Conservation (phyloP, 2,888 invertebrate genomes). For the Lepidocyrtinus sp. region DNA sequence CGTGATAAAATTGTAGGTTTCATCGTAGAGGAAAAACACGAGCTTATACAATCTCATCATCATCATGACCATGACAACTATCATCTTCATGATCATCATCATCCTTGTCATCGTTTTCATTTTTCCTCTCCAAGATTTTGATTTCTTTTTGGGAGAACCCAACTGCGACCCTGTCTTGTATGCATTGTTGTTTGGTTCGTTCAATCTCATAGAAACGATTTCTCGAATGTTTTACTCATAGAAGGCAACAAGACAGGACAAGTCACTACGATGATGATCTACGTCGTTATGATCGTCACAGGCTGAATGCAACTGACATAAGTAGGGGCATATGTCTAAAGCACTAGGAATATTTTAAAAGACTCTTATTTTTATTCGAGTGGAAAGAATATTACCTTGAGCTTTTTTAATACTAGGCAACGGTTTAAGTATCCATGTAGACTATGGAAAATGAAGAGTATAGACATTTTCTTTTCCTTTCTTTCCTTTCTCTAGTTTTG, state of each 20-base stretch:
- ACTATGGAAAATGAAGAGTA: background rate
- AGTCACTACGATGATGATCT: background rate
- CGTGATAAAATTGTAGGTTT: no score
- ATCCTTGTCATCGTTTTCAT: background rate
- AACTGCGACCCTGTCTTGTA: background rate
- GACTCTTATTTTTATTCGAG: background rate
- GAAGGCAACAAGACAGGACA: background rate
- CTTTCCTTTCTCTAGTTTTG: background rate
- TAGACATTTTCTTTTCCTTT: background rate
- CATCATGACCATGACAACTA: constrained; percentile 13
- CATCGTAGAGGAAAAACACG: no score
- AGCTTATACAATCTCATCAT: no score
- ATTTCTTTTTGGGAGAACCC: background rate
- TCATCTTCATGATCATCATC: background rate
- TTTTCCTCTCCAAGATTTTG: constrained; percentile 4
- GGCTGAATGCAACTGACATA: background rate
- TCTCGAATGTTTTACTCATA: background rate
- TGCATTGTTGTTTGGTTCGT: background rate
- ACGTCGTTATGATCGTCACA: constrained; percentile 1
- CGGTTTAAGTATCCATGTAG: background rate
- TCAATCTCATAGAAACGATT: background rate
- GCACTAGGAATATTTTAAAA: background rate
- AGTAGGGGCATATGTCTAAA: background rate
- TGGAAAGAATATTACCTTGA: background rate
- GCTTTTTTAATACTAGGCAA: background rate